Base-by-base conservation (phyloP, 2,888 invertebrate genomes). In the Polietes domitor region DNA sequence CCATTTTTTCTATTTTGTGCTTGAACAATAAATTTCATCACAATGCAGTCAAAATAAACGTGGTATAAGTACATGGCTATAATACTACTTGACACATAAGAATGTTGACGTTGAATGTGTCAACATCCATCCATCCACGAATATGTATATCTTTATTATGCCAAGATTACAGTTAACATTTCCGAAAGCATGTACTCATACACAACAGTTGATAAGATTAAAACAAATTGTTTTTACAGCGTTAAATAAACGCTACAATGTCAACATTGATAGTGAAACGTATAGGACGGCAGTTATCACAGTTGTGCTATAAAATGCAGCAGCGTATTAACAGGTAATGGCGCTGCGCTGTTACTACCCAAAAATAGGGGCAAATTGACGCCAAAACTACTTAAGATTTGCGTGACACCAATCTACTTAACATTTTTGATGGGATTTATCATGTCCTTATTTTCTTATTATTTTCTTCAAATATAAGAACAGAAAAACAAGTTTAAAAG, bases 11-110 rank as follows among this genome's bases (percentile, higher is more conserved):
- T 32, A 3, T 47, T 47, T 47, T 71, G 74, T 65, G 19, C 43
- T 65, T 68, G 10, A 65, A 50, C 50, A 26, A 61, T 47, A 72
- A 53, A 77, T 63, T 77, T 74, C 21, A 74, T 53, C 70, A 71
- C 41, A 77, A 43, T 75, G 75, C 75, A 65, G 71, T 10, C 47
- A 47, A 47, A 68, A 15, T 47, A 24, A 68, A 24, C 43, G 6
- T 26, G 9, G 26, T 2, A 26, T 10, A n/a, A 61, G 61, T 32
- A 61, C 28, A 61, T 19, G 3, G 19, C 21, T 5, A 5, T 50
- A 50, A 50, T 55, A 24, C 21, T 21, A 55, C 10, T 28, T 61
- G 21, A 15, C 24, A n/a, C 9, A n/a, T 26, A 61, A 61, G 26
- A 58, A 47, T 26, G 12, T 28, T 28, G 26, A 58, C n/a, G n/a